Percentiles rank a stretch among this genome's conserved stretches.
Conservation (phyloP, 2,113 vertebrate genomes). For the Clupea harengus region DNA sequence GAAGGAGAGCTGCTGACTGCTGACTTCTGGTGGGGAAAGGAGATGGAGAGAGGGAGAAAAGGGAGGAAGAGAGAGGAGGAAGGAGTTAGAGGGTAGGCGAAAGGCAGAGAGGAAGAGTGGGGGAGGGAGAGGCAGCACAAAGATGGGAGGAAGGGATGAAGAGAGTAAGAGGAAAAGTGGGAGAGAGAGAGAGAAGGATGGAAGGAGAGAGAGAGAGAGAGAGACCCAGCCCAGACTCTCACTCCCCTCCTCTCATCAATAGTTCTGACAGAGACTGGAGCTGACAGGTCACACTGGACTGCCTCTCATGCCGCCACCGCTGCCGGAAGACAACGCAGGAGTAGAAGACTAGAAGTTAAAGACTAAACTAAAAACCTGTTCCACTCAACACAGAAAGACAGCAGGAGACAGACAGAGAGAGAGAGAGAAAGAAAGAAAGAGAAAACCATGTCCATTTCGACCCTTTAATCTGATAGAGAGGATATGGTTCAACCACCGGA, state of each 20-base stretch:
- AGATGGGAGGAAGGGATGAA: not conserved
- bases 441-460: not conserved
- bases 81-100: not conserved
- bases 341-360: not conserved
- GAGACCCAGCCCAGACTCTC: not conserved
- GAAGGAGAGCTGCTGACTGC: not conserved
- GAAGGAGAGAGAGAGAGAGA: not conserved
- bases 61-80: not conserved
- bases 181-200: not conserved
- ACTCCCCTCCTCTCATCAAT: not conserved
- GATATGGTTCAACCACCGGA: not conserved
- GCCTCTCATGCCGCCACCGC: not conserved
- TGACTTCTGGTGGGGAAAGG: not conserved
- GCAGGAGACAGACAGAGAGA: not conserved
- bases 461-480: not conserved
- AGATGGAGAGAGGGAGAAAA: not conserved
- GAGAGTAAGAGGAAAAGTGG: not conserved
- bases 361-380: not conserved
- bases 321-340: not conserved
- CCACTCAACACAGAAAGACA: not conserved
- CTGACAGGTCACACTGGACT: constrained; percentile 4
- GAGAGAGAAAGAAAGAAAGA: not conserved
- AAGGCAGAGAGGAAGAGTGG: not conserved
- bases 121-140: not conserved
- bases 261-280: not conserved